phyloP scores from a whole-genome alignment of 1,140 invertebrate species.

The Oncopodura yosiiana region DNA sequence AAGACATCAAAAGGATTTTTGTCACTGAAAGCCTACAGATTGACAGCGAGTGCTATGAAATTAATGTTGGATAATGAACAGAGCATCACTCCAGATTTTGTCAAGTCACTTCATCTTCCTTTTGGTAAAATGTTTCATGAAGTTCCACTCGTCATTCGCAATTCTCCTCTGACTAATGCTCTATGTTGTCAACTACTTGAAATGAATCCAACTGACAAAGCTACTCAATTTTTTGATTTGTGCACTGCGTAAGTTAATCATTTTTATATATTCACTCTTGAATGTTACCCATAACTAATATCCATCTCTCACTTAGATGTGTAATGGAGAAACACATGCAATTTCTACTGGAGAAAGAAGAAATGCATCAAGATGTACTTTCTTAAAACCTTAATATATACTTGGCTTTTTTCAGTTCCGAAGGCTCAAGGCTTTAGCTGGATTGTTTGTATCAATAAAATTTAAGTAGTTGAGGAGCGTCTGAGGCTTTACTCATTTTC shows the following conservation, averaged over 20 bases:
- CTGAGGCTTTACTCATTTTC: too few relatives aligned
- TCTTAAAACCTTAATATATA: too few relatives aligned
- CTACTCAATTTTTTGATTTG: slow-evolving; percentile 81
- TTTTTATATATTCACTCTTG: background rate
- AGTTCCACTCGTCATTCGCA: slow-evolving; percentile 88
- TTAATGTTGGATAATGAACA: slow-evolving; percentile 67
- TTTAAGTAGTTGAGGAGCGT: too few relatives aligned
- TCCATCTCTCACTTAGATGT: slow-evolving; percentile 43
- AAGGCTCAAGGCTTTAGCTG: too few relatives aligned
- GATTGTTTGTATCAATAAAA: too few relatives aligned
- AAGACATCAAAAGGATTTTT: slow-evolving; percentile 93
- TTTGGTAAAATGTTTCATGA: slow-evolving; percentile 91
- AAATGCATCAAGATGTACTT: slow-evolving; percentile 91
- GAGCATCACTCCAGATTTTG: slow-evolving; percentile 84
- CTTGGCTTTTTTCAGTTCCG: too few relatives aligned
- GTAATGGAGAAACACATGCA: slow-evolving; percentile 90
- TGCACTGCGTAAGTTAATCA: slow-evolving; percentile 60
- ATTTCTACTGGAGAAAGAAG: slow-evolving; percentile 90
- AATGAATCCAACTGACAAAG: slow-evolving; percentile 73
- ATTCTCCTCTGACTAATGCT: slow-evolving; percentile 91
- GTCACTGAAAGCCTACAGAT: slow-evolving; percentile 86
- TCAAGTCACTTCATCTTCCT: slow-evolving; percentile 77
- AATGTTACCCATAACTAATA: slow-evolving; percentile 3
- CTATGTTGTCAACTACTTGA: slow-evolving; percentile 92
- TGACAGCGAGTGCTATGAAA: slow-evolving; percentile 86